These are phyloP conservation scores for Lucilia cuprina DNA, from an alignment of 1,140 invertebrate genomes.

Conservation along the genomic window DNA sequence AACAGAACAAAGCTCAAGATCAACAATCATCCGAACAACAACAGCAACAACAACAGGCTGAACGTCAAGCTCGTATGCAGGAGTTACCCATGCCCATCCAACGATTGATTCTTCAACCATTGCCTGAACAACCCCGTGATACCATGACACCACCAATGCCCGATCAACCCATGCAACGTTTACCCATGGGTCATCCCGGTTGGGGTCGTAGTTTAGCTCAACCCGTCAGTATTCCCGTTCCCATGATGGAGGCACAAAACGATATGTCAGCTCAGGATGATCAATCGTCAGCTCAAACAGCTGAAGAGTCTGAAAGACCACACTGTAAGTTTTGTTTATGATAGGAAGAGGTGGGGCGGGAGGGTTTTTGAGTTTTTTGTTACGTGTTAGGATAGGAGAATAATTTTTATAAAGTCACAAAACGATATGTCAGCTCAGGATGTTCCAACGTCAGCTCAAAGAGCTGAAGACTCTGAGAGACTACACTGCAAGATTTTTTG, in stretches of 20 bases:
- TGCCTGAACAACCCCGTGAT: slow-evolving; percentile 60
- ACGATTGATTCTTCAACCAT: slow-evolving; percentile 57
- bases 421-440: slow-evolving; percentile 53
- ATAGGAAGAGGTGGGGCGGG: not conserved
- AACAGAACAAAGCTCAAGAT: slow-evolving; percentile 50
- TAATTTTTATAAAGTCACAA: slow-evolving; percentile 49
- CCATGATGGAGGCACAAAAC: slow-evolving; percentile 65
- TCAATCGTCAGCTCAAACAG: slow-evolving; percentile 52
- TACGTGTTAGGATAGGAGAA: not conserved
- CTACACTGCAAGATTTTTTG: slow-evolving; percentile 69
- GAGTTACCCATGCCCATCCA: slow-evolving; percentile 48
- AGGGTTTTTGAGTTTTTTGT: not conserved
- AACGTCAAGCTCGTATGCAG: slow-evolving; percentile 49
- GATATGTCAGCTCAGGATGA: slow-evolving; percentile 54
- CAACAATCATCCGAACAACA: slow-evolving; percentile 41
- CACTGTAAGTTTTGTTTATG: slow-evolving; percentile 66
- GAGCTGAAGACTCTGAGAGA: slow-evolving; percentile 63
- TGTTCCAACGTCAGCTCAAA: slow-evolving; percentile 51
- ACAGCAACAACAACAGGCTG: slow-evolving; percentile 41
- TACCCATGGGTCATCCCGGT: slow-evolving; percentile 64
- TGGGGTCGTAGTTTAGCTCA: slow-evolving; percentile 63
- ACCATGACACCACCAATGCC: slow-evolving; percentile 61
- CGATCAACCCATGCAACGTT: slow-evolving; percentile 56
- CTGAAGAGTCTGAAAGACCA: slow-evolving; percentile 65
- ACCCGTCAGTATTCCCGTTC: slow-evolving; percentile 66